phyloP scores from a whole-genome alignment of 2,888 invertebrate species.

The Trilocha varians region DNA sequence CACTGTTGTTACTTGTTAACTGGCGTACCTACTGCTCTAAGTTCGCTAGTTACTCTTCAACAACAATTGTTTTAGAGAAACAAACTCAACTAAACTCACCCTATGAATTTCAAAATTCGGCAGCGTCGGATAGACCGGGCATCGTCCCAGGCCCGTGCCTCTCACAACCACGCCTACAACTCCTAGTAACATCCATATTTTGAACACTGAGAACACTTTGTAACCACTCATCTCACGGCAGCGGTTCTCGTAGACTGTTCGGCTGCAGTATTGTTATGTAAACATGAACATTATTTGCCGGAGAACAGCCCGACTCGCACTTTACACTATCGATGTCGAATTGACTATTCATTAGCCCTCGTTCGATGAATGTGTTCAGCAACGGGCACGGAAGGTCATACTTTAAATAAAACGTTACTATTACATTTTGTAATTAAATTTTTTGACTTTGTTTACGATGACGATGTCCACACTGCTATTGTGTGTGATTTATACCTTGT shows the following conservation, averaged over 20 bases:
- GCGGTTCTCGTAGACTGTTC: neutral
- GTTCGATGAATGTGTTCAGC: slow-evolving; percentile 7
- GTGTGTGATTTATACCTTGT: no score
- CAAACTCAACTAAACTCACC: slow-evolving; percentile 74
- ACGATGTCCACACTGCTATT: no score
- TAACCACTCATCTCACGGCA: slow-evolving; percentile 48
- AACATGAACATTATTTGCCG: slow-evolving; percentile 15
- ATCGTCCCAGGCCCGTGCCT: slow-evolving; percentile 76
- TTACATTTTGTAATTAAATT: neutral
- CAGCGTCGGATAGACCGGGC: slow-evolving; percentile 78
- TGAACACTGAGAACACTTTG: neutral
- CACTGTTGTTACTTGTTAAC: no score
- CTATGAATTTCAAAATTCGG: slow-evolving; percentile 76
- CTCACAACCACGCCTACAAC: slow-evolving; percentile 31
- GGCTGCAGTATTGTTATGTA: slow-evolving; percentile 16
- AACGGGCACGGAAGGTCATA: slow-evolving; percentile 6
- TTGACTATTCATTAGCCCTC: slow-evolving; percentile 20
- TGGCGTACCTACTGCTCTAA: no score
- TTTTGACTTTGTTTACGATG: neutral
- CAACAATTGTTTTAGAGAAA: no score
- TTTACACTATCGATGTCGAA: slow-evolving; percentile 11
- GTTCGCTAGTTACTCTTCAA: no score
- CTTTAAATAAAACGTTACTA: neutral
- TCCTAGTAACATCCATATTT: slow-evolving; percentile 27
- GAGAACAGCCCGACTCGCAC: slow-evolving; percentile 5